Evolutionary conservation across 2,797 vertebrate genomes (phyloP).

Genomic region (Neoniphon sammara): DNA sequence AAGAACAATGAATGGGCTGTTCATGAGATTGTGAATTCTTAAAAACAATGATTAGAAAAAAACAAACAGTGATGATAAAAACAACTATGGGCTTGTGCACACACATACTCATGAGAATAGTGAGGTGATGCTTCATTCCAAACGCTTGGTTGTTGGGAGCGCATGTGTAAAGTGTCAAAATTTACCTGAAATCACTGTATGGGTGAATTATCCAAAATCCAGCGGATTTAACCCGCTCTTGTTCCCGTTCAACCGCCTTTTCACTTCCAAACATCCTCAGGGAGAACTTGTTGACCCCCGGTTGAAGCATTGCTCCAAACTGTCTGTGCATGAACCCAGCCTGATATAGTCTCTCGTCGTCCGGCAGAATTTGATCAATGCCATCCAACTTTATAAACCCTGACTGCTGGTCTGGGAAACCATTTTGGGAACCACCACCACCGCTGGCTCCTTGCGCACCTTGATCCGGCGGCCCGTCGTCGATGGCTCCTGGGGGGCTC

Average conservation of each 20-base stretch:
- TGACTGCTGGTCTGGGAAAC: constrained; percentile 82
- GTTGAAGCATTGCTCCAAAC: constrained; percentile 97
- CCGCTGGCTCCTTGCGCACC: constrained; percentile 79
- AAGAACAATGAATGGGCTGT: constrained; percentile 20
- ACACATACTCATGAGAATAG: background rate
- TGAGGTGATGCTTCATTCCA: constrained; percentile 27
- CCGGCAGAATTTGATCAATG: constrained; percentile 92
- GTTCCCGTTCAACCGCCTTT: constrained; percentile 98
- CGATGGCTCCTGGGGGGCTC: constrained; percentile 84
- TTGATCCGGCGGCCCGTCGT: constrained; percentile 75
- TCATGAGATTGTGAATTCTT: constrained; percentile 16
- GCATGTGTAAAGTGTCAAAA: constrained; percentile 24
- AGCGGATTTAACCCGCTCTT: constrained; percentile 97
- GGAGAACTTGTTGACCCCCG: constrained; percentile 99
- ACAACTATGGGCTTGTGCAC: constrained; percentile 46
- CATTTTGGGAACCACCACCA: constrained; percentile 75
- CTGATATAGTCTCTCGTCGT: constrained; percentile 93
- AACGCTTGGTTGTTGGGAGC: constrained; percentile 18
- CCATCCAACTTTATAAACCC: constrained; percentile 92
- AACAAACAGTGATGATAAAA: constrained; percentile 19
- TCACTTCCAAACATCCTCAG: constrained; percentile 99
- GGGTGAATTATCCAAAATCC: constrained; percentile 99
- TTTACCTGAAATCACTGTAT: constrained; percentile 99
- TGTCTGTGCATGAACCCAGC: constrained; percentile 97
- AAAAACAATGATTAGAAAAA: constrained; percentile 11